These are phyloP conservation scores for Melipona quadrifasciata DNA, from an alignment of 1,140 invertebrate genomes.

Conservation along the genomic window DNA sequence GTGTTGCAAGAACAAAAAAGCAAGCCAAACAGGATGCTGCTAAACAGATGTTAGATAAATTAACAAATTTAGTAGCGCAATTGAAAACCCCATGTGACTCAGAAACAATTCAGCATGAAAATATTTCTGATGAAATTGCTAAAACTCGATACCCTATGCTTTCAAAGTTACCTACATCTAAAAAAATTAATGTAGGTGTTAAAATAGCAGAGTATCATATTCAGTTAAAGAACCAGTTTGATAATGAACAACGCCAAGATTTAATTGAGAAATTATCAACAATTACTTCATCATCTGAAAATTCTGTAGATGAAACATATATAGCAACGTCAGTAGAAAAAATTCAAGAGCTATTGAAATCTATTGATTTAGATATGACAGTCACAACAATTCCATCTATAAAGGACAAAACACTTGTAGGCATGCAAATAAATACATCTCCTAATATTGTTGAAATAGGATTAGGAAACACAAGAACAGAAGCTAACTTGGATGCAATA, in stretches of 20 bases:
- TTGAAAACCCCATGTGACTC: neutral
- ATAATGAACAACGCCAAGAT: constrained; percentile 37
- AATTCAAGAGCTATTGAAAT: constrained; percentile 32
- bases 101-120: neutral
- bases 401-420: neutral
- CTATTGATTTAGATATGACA: constrained; percentile 21
- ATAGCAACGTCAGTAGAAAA: neutral
- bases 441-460: constrained; percentile 68
- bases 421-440: constrained; percentile 56
- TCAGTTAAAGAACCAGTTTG: constrained; percentile 56
- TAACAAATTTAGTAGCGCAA: constrained; percentile 68
- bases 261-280: constrained; percentile 40
- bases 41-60: constrained; percentile 80
- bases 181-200: constrained; percentile 71
- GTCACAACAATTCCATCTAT: neutral
- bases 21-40: constrained; percentile 83
- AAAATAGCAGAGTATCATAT: constrained; percentile 72
- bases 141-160: constrained; percentile 59
- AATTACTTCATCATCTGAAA: neutral
- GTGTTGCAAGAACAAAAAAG: constrained; percentile 82
- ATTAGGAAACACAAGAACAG: constrained; percentile 27
- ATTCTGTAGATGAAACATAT: neutral
- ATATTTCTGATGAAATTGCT: constrained; percentile 31
- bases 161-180: constrained; percentile 52
- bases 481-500: constrained; percentile 54